These are phyloP conservation scores for Neomonachus schauinslandi DNA, from an alignment of 2,113 vertebrate genomes.

Conservation along the genomic window DNA sequence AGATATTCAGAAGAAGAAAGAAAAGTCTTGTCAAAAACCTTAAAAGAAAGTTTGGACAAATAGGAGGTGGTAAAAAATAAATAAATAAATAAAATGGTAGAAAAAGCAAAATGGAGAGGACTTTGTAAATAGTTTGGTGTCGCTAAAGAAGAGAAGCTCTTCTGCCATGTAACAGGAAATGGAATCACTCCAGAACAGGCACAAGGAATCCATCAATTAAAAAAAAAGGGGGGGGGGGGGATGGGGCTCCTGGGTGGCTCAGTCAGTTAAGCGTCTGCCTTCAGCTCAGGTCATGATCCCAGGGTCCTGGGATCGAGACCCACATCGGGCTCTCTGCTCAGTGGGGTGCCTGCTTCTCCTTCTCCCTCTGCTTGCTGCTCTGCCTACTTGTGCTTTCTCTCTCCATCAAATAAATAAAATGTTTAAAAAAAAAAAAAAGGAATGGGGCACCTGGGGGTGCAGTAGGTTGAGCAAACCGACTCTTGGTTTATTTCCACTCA, in stretches of 20 bases:
- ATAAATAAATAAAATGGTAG: background rate
- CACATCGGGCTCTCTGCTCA: no score
- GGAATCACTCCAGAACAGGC: background rate
- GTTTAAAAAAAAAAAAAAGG: background rate
- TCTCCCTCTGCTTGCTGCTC: no score
- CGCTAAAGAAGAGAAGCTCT: background rate
- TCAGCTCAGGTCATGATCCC: no score
- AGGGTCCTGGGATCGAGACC: no score
- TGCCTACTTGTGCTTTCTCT: no score
- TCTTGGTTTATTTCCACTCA: background rate
- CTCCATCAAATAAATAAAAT: background rate
- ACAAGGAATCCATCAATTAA: background rate
- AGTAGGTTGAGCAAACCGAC: background rate
- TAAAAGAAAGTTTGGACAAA: background rate
- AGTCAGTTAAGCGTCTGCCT: no score
- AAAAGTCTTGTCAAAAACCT: background rate
- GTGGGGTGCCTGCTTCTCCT: no score
- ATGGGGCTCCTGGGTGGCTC: background rate
- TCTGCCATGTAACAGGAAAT: fast-evolving
- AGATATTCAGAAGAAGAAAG: background rate
- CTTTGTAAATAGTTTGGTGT: background rate
- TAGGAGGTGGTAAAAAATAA: background rate
- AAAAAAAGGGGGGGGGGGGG: background rate
- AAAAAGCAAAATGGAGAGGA: background rate
- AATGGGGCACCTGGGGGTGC: background rate